phyloP scores from a whole-genome alignment of 2,113 vertebrate genomes.

The Myiozetetes cayanensis region DNA sequence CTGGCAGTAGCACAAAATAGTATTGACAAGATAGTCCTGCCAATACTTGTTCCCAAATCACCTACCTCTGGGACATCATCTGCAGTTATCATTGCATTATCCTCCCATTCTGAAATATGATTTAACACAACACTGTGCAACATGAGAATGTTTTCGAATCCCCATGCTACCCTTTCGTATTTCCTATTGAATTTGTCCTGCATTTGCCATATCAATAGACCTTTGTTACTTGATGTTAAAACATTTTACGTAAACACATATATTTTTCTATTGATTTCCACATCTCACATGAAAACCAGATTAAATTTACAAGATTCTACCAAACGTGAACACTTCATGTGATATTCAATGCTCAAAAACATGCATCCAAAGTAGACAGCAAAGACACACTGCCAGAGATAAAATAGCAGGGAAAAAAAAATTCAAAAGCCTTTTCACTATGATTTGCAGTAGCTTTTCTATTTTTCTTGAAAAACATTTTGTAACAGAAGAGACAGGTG shows the following conservation, averaged over 20 bases:
- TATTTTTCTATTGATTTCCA: slow-evolving; percentile 34
- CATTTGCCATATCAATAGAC: slow-evolving; percentile 4
- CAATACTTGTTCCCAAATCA: neutral
- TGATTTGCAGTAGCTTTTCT: neutral
- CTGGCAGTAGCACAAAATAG: neutral
- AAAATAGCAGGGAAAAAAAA: neutral
- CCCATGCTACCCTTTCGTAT: neutral
- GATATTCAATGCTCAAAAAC: neutral
- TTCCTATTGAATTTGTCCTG: slow-evolving; percentile 34
- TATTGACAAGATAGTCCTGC: neutral
- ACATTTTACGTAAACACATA: neutral
- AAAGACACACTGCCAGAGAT: neutral
- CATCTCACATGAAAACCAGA: neutral
- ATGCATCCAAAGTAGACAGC: neutral
- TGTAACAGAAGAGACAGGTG: neutral
- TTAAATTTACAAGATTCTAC: neutral
- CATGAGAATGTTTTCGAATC: slow-evolving; percentile 7
- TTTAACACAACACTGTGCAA: neutral
- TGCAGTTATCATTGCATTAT: neutral
- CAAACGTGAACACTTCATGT: neutral
- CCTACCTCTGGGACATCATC: neutral
- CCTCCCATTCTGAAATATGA: slow-evolving; percentile 16
- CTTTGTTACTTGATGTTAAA: slow-evolving; percentile 25
- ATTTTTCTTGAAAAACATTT: neutral
- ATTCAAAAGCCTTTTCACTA: neutral